A percentile compares a stretch with the other conserved stretches of the same genome.
These are phyloP conservation scores for Okamejei kenojei DNA, from an alignment of 2,797 vertebrate species.

Conservation along the genomic window DNA sequence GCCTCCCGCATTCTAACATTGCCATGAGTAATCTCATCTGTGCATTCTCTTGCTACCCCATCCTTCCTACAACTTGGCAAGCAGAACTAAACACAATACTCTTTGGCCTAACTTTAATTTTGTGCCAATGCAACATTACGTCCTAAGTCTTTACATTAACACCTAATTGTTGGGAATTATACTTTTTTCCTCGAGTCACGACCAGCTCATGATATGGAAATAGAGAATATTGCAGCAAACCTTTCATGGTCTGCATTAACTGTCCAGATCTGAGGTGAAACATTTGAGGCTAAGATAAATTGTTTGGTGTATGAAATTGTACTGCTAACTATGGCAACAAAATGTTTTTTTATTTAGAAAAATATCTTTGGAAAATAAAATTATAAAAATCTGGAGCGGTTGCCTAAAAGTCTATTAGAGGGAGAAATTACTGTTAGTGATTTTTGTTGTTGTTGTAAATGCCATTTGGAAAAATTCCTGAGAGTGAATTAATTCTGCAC, in stretches of 20 bases:
- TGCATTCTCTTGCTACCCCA: too few relatives aligned
- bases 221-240: not conserved
- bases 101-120: too few relatives aligned
- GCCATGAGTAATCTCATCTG: too few relatives aligned
- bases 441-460: not conserved
- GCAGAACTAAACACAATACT: too few relatives aligned
- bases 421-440: not conserved
- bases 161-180: not conserved
- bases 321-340: not conserved
- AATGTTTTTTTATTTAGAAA: not conserved
- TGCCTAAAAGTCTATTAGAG: too few relatives aligned
- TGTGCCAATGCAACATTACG: too few relatives aligned
- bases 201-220: not conserved
- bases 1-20: too few relatives aligned
- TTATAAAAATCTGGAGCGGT: not conserved
- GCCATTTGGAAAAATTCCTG: not conserved
- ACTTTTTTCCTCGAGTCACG: not conserved
- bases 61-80: too few relatives aligned
- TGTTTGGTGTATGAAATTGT: not conserved
- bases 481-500: not conserved
- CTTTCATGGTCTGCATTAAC: not conserved
- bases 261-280: not conserved
- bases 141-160: not conserved
- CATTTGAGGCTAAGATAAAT: not conserved
- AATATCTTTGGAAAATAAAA: not conserved